Evolutionary conservation across 2,888 invertebrate genomes (phyloP), one percentile per base, ranked within the genome.

Genomic region (Ichneumon xanthorius): DNA sequence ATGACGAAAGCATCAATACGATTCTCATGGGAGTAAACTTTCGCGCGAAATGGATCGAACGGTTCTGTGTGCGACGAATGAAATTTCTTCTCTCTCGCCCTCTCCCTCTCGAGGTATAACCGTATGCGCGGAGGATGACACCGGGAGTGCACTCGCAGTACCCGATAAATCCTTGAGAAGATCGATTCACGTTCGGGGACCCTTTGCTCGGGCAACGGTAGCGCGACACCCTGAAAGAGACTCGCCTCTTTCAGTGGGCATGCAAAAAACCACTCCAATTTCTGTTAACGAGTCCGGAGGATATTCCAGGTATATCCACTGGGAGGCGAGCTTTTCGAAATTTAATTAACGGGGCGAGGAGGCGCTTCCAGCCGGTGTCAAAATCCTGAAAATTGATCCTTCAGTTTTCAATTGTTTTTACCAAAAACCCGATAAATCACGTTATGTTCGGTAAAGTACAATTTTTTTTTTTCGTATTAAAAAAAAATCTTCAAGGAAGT

Each of bases 21-120:
- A 82, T 55, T 82, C 73, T 78, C 82, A 22, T 14, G 73, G 50
- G 76, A 82, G 48, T 48, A 33, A 65, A 82, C 63, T 80, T 80
- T 80, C 37, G 37, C 71, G 71, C 50, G 63, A 71, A 80, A 80
- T 80, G 79, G 79, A 80, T 72, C 72, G 71, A 71, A 80, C 50
- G 50, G 30, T 68, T 50, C 37, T 40, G 22, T 19, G 50, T 50
- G 48, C 50, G 33, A 33, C 63, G 61, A 63, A 58, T 19, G 61
- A 37, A 72, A 72, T 80, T 80, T 63, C 19, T 30, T 16, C 9
- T 5, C 26, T 70, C 16, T 22, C 45, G 4, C 22, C 11, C 9
- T 5, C 14, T 50, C 16, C 6, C 45, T 22, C 22, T 22, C 22
- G 19, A 30, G 19, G 26, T 72, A 72, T 71, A 63, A 61, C 22